phyloP scores from a whole-genome alignment of 1,140 invertebrate species.

The Neelides sp. region DNA sequence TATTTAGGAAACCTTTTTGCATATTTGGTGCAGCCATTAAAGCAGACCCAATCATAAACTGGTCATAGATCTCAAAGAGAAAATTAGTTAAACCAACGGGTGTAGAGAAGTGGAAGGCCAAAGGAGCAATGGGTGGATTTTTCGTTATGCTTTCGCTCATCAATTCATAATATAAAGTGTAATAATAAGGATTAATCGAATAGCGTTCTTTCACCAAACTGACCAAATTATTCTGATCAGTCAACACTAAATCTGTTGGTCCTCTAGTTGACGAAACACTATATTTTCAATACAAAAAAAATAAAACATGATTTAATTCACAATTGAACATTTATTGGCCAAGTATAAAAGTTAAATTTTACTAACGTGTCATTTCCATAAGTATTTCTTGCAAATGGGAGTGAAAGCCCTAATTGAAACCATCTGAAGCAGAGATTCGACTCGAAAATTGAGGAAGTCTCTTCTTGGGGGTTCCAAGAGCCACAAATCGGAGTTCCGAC shows the following conservation, averaged over 20 bases:
- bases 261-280: background rate
- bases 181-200: slow-evolving; percentile 17
- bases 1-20: slow-evolving; percentile 4
- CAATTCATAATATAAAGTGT: slow-evolving; percentile 10
- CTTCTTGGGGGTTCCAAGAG: slow-evolving; percentile 5
- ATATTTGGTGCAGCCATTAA: slow-evolving; percentile 20
- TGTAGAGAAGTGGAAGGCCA: slow-evolving; percentile 19
- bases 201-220: slow-evolving; percentile 10
- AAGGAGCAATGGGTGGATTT: slow-evolving; percentile 11
- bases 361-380: slow-evolving; percentile 9
- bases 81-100: background rate
- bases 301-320: background rate
- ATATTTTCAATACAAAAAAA: background rate
- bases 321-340: background rate
- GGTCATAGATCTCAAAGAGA: slow-evolving; percentile 5
- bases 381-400: slow-evolving; percentile 24
- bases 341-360: background rate
- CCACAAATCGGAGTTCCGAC: slow-evolving; percentile 28
- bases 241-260: slow-evolving; percentile 8
- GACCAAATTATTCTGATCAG: slow-evolving; percentile 11
- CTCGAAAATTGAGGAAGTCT: background rate
- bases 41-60: slow-evolving; percentile 25
- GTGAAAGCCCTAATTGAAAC: slow-evolving; percentile 25
- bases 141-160: too few species aligned
- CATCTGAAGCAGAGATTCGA: slow-evolving; percentile 26